Evolutionary conservation across 2,797 vertebrate genomes (phyloP).

Genomic region (Clarias pachynema): DNA sequence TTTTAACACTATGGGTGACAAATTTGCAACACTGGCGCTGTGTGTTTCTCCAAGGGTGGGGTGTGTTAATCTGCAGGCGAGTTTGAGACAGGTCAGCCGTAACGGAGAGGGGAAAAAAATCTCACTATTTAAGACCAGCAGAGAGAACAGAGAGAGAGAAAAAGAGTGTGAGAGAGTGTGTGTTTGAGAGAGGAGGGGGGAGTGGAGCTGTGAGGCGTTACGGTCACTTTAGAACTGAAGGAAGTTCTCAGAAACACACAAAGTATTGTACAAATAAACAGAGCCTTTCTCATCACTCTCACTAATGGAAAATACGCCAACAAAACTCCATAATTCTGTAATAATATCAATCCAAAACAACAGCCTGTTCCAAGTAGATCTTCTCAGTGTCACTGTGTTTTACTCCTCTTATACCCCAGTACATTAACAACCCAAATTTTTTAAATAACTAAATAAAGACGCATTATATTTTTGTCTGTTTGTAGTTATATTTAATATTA

Average conservation of each 20-base stretch:
- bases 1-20: slow-evolving; percentile 85
- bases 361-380: neutral
- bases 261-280: slow-evolving; percentile 5
- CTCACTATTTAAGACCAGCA: slow-evolving; percentile 17
- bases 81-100: slow-evolving; percentile 77
- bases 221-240: slow-evolving; percentile 21
- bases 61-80: slow-evolving; percentile 71
- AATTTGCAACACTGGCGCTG: slow-evolving; percentile 78
- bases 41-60: slow-evolving; percentile 64
- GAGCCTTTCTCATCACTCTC: neutral
- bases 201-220: slow-evolving; percentile 1
- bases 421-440: neutral
- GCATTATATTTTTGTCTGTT: neutral
- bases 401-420: neutral
- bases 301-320: neutral
- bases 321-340: neutral
- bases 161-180: neutral
- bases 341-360: neutral
- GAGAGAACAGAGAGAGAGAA: slow-evolving; percentile 8
- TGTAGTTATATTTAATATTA: neutral
- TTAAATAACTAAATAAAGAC: neutral
- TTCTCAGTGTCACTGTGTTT: neutral
- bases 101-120: slow-evolving; percentile 57
- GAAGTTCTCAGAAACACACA: slow-evolving; percentile 7
- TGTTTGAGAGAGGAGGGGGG: neutral